Conservation (phyloP, 1,140 invertebrate species). For the Bombus polaris region DNA sequence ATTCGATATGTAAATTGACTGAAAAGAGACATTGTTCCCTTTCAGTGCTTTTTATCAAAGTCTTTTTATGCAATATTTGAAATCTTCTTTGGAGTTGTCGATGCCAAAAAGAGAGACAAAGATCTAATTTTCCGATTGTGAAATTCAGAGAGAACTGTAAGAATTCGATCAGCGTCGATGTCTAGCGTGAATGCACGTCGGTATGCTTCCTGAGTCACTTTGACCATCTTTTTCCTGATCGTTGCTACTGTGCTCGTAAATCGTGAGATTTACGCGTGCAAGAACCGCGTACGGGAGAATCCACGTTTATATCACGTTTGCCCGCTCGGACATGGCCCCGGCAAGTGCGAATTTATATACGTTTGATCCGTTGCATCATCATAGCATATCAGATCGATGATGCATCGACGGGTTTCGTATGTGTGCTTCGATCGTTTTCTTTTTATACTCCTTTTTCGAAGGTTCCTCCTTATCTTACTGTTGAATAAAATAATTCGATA, state of each 20-base stretch:
- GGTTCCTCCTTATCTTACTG: too few species aligned
- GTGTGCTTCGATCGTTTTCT: background rate
- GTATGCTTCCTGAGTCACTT: constrained; percentile 18
- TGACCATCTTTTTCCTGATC: constrained; percentile 26
- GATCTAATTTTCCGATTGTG: background rate
- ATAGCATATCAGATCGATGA: constrained; percentile 31
- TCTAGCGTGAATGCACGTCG: background rate
- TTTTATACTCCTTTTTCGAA: background rate
- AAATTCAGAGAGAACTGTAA: background rate
- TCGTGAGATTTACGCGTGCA: constrained; percentile 43
- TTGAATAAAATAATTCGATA: background rate
- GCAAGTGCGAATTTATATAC: constrained; percentile 42
- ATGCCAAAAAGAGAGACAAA: background rate
- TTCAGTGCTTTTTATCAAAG: background rate
- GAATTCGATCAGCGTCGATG: background rate
- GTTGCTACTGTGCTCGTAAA: constrained; percentile 20
- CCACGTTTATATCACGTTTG: constrained; percentile 42
- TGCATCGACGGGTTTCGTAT: background rate
- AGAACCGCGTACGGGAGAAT: constrained; percentile 15
- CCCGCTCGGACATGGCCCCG: background rate
- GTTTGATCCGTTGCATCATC: constrained; percentile 50
- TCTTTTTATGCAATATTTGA: background rate
- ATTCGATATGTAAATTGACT: too few species aligned
- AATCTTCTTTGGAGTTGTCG: background rate
- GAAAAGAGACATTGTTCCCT: background rate